Evolutionary conservation across 2,113 vertebrate genomes (phyloP).

Genomic region (Mionectes macconnelli): DNA sequence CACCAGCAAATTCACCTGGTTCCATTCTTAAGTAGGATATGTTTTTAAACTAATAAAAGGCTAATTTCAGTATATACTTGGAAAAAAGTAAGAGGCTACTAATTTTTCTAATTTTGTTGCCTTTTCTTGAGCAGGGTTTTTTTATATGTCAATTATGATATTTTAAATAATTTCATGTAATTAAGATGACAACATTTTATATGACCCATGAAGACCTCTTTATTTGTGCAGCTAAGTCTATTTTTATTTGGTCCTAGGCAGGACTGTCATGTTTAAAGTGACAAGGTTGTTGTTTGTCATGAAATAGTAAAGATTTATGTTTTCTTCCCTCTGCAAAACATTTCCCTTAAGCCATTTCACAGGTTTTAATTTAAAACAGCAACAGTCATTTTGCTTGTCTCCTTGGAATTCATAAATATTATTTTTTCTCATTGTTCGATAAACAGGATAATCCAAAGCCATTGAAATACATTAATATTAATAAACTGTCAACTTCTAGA

Average conservation of each 20-base stretch:
- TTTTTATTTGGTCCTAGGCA: neutral
- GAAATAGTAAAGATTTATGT: neutral
- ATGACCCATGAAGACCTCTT: neutral
- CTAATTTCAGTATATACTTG: neutral
- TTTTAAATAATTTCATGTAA: neutral
- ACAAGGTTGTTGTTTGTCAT: neutral
- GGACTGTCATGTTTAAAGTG: neutral
- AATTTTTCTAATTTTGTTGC: neutral
- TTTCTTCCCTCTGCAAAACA: neutral
- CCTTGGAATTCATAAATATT: neutral
- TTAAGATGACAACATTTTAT: neutral
- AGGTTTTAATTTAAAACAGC: neutral
- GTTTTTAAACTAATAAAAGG: neutral
- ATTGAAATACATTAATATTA: conserved; percentile 8
- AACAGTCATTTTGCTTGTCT: neutral
- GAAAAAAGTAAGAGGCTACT: neutral
- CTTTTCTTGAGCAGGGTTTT: neutral
- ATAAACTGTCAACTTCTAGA: neutral
- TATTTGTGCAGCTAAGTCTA: neutral
- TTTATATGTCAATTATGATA: rapidly evolving
- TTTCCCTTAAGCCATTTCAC: neutral
- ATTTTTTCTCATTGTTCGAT: conserved; percentile 15
- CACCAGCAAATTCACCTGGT: neutral
- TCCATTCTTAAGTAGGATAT: neutral
- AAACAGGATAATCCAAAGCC: neutral